A percentile compares a stretch with the other conserved stretches of the same genome.
Evolutionary conservation across 2,888 invertebrate genomes (phyloP).

Genomic region (Drosophila fungiperda): DNA sequence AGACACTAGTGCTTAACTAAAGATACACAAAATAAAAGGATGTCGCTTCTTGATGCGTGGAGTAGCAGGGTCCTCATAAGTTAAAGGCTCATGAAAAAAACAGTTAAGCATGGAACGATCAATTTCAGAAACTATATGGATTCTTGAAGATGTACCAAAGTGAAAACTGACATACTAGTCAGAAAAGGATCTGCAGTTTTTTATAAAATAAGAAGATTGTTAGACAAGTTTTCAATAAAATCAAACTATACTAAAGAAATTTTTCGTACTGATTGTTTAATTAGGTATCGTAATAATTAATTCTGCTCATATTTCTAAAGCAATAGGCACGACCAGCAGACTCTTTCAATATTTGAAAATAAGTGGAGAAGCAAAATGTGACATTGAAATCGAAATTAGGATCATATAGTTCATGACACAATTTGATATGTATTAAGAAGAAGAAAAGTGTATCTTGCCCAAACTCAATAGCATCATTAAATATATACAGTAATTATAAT

Average conservation of each 20-base stretch:
- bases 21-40: background rate
- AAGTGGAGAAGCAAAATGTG: too few species aligned
- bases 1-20: background rate
- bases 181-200: background rate
- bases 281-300: background rate
- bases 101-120: background rate
- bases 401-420: too few species aligned
- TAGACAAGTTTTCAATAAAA: too few species aligned
- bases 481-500: too few species aligned
- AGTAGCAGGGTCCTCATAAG: background rate
- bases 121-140: background rate
- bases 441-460: background rate
- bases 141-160: background rate
- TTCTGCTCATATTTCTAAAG: too few species aligned
- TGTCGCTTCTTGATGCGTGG: background rate
- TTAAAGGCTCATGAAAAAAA: background rate
- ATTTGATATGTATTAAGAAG: too few species aligned
- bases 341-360: too few species aligned
- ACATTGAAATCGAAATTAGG: too few species aligned
- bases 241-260: too few species aligned
- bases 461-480: too few species aligned
- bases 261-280: background rate
- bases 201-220: background rate
- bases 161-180: background rate
- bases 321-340: too few species aligned